phyloP scores from a whole-genome alignment of 2,113 vertebrate genomes.

The Ochotona princeps region DNA sequence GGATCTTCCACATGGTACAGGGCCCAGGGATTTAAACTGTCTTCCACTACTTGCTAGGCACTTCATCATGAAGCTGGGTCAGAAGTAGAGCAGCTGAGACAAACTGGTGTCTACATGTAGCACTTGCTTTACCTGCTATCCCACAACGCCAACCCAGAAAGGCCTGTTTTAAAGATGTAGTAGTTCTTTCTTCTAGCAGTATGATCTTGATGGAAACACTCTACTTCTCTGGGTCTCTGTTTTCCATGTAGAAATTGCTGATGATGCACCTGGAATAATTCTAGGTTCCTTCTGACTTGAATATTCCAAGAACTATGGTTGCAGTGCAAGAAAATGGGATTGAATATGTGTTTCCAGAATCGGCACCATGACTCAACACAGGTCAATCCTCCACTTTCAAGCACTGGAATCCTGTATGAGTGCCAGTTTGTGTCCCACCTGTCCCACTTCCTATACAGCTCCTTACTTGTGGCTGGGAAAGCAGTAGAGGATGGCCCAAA shows the following conservation, averaged over 20 bases:
- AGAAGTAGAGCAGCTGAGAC: no score
- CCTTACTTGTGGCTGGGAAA: no score
- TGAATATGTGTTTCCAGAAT: neutral
- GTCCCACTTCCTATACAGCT: no score
- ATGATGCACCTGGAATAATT: slow-evolving; percentile 16
- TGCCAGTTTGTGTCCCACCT: no score
- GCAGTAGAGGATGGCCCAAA: no score
- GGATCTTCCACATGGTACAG: no score
- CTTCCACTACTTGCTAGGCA: neutral
- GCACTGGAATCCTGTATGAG: no score
- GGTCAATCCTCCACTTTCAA: no score
- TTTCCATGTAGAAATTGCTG: neutral
- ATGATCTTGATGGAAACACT: neutral
- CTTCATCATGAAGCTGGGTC: no score
- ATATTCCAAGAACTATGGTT: slow-evolving; percentile 16
- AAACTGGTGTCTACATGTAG: no score
- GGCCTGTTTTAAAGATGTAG: neutral
- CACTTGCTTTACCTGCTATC: no score
- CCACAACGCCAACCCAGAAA: neutral
- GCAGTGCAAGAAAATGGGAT: neutral
- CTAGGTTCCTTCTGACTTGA: slow-evolving; percentile 13
- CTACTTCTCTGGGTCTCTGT: neutral
- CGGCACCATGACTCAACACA: no score
- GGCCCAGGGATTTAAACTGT: neutral
- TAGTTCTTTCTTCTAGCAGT: neutral